Conservation (phyloP, 1,140 invertebrate genomes). For the Nasonia vitripennis region DNA sequence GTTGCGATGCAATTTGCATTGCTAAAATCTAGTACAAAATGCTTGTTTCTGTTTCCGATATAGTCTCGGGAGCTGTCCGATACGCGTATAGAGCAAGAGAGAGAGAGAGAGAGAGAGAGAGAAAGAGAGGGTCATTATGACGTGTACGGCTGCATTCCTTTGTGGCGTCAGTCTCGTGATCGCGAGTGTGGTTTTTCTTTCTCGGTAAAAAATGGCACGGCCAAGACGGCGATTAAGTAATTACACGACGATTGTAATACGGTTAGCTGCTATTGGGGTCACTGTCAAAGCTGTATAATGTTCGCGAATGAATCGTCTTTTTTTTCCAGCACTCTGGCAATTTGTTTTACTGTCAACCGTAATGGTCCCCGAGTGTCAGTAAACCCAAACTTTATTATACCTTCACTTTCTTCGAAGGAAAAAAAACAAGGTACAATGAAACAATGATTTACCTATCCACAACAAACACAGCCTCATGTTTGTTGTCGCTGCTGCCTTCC, state of each 20-base stretch:
- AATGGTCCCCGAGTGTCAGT: too few species aligned
- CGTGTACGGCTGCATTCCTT: neutral
- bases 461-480: conserved; percentile 69
- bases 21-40: conserved; percentile 49
- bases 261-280: neutral
- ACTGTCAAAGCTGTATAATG: neutral
- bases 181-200: neutral
- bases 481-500: conserved; percentile 61
- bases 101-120: neutral
- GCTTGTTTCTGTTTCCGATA: conserved; percentile 36
- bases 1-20: conserved; percentile 45
- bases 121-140: neutral
- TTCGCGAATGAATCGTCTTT: too few species aligned
- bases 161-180: neutral
- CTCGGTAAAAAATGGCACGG: neutral
- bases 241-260: neutral
- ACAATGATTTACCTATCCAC: conserved; percentile 66
- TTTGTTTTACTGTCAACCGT: too few species aligned
- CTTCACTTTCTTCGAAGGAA: too few species aligned
- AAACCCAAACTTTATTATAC: too few species aligned
- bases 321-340: too few species aligned
- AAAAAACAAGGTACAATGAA: conserved; percentile 12
- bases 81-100: neutral
- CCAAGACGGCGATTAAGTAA: neutral
- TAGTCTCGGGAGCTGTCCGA: neutral